These are phyloP conservation scores for Pachypeltis micranthus DNA, from an alignment of 1,140 invertebrate genomes.

Conservation along the genomic window DNA sequence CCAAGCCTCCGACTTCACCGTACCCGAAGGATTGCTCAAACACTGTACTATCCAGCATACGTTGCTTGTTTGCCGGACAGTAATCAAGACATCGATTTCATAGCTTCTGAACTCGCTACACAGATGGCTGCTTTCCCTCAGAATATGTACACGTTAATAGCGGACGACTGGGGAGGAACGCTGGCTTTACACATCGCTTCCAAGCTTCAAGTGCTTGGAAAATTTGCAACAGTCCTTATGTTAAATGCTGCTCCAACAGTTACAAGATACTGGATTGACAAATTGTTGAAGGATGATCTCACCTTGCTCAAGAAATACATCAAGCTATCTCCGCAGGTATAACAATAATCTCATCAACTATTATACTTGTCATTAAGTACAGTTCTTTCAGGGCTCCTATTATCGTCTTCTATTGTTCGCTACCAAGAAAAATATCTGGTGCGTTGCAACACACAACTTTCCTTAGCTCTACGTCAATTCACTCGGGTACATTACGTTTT, in stretches of 20 bases:
- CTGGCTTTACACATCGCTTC: constrained; percentile 22
- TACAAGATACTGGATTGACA: not conserved
- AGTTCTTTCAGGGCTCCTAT: too few species aligned
- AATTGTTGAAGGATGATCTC: not conserved
- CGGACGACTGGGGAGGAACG: constrained; percentile 24
- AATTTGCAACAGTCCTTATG: constrained; percentile 4
- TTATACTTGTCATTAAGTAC: too few species aligned
- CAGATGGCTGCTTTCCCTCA: not conserved
- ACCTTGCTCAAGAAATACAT: not conserved
- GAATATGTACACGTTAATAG: constrained; percentile 23
- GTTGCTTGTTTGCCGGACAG: not conserved
- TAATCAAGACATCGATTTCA: not conserved
- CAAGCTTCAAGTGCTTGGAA: constrained; percentile 18
- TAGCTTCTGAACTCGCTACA: constrained; percentile 2
- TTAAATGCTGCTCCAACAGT: constrained; percentile 5
- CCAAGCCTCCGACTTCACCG: not conserved
- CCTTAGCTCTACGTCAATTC: too few species aligned
- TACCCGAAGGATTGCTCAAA: not conserved
- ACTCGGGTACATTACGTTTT: too few species aligned
- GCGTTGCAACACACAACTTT: too few species aligned
- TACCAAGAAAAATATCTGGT: too few species aligned
- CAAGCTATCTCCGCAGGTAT: constrained; percentile 7
- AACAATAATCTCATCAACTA: too few species aligned
- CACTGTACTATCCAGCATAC: constrained; percentile 5
- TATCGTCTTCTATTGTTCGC: too few species aligned